A percentile compares a stretch with the other conserved stretches of the same genome.
These are phyloP conservation scores for Tiaroga cobitis DNA, from an alignment of 2,797 vertebrate species.

Conservation along the genomic window DNA sequence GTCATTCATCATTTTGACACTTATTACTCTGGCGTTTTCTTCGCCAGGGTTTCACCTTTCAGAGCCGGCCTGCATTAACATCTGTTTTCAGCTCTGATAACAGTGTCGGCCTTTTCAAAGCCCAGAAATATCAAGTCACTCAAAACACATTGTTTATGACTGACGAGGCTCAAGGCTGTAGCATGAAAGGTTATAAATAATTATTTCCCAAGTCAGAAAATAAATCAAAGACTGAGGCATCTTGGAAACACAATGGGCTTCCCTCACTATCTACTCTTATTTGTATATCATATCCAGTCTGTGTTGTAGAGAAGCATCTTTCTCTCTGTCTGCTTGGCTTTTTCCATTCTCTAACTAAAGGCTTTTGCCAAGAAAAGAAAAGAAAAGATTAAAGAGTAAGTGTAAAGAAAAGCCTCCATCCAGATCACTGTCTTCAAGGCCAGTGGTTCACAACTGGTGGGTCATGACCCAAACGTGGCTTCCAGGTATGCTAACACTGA, in stretches of 20 bases:
- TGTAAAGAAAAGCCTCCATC: background rate
- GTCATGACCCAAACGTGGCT: background rate
- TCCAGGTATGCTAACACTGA: background rate
- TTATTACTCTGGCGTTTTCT: slow-evolving; percentile 52
- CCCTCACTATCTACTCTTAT: background rate
- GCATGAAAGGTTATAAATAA: slow-evolving; percentile 53
- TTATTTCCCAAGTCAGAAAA: slow-evolving; percentile 43
- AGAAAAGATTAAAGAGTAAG: background rate
- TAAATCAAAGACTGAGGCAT: slow-evolving; percentile 48
- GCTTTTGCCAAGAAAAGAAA: slow-evolving; percentile 2
- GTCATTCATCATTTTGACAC: slow-evolving; percentile 33
- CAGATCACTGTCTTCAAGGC: background rate
- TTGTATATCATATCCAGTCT: background rate
- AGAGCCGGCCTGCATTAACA: slow-evolving; percentile 59
- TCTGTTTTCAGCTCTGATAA: slow-evolving; percentile 60
- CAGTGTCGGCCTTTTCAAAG: slow-evolving; percentile 60
- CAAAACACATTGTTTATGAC: slow-evolving; percentile 55
- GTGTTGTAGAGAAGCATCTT: background rate
- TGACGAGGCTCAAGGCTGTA: slow-evolving; percentile 35
- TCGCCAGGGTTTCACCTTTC: slow-evolving; percentile 53
- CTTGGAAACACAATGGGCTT: slow-evolving; percentile 30
- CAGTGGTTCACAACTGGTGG: background rate
- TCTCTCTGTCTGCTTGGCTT: background rate
- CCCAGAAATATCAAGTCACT: slow-evolving; percentile 61
- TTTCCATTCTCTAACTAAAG: background rate